Evolutionary conservation across 2,797 vertebrate species (phyloP), one percentile per base, ranked within the genome.

Genomic region (Sparidentex hasta): DNA sequence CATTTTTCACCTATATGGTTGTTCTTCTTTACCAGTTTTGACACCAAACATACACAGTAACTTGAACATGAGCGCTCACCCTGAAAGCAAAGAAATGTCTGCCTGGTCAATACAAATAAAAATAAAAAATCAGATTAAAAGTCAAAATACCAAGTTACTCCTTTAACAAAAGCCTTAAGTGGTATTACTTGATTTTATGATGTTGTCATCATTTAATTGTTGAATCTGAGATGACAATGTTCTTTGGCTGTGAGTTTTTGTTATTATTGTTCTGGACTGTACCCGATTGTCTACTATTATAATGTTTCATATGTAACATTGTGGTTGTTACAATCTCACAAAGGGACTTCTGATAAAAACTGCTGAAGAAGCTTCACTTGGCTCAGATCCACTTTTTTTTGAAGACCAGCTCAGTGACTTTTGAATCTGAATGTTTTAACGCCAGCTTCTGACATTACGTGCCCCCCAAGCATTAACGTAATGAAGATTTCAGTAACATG

Each of bases 281-380:
- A 54, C 77, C 55, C 11, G 57, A 71, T 65, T 74, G 63, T 76
- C 68, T 59, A 64, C 62, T 44, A 52, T 38, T 72, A 1, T 76
- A 38, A 55, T 75, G 56, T 88, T 83, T 84, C 38, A 52, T 71
- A 71, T 80, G 76, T 74, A 78, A 76, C 76, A 71, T 50, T 58
- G 72, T 63, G 27, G 55, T 78, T 64, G 71, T 81, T 81, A 80
- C 79, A 81, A 71, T 84, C 73, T 87, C 54, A 81, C 69, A 79
- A 90, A 81, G 65, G 73, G 71, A 85, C 74, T 75, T 81, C 71
- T 62, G 59, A 89, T 87, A 85, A 88, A 38, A 86, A 78, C 48
- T 50, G 43, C 57, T 85, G 74, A 80, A 63, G 46, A 76, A 78
- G 65, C 61, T 70, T 72, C 20, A 43, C 21, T 71, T 20, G 72